Evolutionary conservation across 2,888 invertebrate species (phyloP).

Genomic region (Margaritifera margaritifera): DNA sequence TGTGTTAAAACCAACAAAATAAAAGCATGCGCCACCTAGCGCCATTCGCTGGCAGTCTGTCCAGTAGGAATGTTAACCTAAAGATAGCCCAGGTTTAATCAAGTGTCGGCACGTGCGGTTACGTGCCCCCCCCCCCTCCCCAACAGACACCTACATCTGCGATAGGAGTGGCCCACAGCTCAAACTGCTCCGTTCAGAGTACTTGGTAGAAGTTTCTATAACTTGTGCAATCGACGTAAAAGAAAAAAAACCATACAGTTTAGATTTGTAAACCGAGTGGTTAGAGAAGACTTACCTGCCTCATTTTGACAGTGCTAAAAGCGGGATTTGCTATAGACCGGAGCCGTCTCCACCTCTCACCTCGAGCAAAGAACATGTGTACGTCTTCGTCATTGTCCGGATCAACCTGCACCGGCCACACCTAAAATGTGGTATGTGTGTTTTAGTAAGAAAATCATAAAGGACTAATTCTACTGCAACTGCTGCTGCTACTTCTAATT

Average conservation of each 20-base stretch:
- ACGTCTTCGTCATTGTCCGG: conserved; percentile 66
- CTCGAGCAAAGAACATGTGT: conserved; percentile 72
- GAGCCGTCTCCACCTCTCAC: conserved; percentile 76
- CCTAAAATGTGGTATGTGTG: conserved; percentile 38
- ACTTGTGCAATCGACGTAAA: not conserved
- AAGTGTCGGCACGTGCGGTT: too few species aligned
- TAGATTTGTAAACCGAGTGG: not conserved
- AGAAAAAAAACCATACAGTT: too few species aligned
- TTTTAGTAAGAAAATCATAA: not conserved
- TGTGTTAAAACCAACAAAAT: too few species aligned
- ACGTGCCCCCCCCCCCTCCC: too few species aligned
- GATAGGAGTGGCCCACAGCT: too few species aligned
- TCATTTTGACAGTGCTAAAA: conserved; percentile 75
- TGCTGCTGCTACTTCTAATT: not conserved
- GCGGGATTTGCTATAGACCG: conserved; percentile 74
- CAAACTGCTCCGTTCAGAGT: too few species aligned
- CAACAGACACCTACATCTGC: too few species aligned
- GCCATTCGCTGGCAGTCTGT: too few species aligned
- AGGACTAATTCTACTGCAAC: not conserved
- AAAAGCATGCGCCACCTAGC: too few species aligned
- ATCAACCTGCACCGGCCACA: conserved; percentile 69
- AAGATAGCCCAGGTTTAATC: too few species aligned
- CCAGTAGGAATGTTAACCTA: too few species aligned
- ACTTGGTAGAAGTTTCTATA: not conserved
- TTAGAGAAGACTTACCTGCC: conserved; percentile 61